Percentiles rank a stretch among this genome's conserved stretches.
These are phyloP conservation scores for Eupithecia vulgata DNA, from an alignment of 2,888 invertebrate genomes.

Conservation along the genomic window DNA sequence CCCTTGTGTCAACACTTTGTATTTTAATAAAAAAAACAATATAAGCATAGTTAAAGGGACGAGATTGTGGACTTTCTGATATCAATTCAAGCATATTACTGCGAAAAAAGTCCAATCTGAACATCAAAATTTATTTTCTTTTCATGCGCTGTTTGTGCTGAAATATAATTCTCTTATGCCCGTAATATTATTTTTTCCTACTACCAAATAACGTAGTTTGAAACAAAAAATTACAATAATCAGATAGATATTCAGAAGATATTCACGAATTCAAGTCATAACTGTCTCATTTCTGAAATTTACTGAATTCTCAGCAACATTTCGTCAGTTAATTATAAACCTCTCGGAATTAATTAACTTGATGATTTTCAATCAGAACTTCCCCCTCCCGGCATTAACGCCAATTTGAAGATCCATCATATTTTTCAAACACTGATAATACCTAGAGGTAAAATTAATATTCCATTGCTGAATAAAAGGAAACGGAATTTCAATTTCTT, in stretches of 20 bases:
- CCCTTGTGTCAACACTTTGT: slow-evolving; percentile 77
- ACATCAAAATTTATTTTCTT: not conserved
- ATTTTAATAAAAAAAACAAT: slow-evolving; percentile 76
- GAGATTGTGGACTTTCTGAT: slow-evolving; percentile 1
- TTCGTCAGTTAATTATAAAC: slow-evolving; percentile 24
- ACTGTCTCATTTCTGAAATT: slow-evolving; percentile 8
- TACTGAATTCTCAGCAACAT: slow-evolving; percentile 12
- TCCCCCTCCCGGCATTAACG: slow-evolving; percentile 18
- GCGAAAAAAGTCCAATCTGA: not conserved
- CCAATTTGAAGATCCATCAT: slow-evolving; percentile 19
- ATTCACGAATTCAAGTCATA: slow-evolving; percentile 8
- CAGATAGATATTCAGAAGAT: not conserved
- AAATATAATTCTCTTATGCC: not conserved
- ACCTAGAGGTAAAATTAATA: not conserved
- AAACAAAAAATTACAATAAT: slow-evolving; percentile 3
- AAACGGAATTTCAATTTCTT: not conserved
- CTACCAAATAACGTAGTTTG: not conserved
- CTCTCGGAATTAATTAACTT: slow-evolving; percentile 27
- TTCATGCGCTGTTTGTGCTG: not conserved
- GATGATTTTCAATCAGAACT: slow-evolving; percentile 28
- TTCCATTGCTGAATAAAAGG: not conserved
- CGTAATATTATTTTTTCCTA: not conserved
- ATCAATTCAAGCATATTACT: not conserved
- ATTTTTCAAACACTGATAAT: slow-evolving; percentile 8
- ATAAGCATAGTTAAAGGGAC: slow-evolving; percentile 71